Evolutionary conservation across 1,140 invertebrate species (phyloP).

Genomic region (Mya arenaria): DNA sequence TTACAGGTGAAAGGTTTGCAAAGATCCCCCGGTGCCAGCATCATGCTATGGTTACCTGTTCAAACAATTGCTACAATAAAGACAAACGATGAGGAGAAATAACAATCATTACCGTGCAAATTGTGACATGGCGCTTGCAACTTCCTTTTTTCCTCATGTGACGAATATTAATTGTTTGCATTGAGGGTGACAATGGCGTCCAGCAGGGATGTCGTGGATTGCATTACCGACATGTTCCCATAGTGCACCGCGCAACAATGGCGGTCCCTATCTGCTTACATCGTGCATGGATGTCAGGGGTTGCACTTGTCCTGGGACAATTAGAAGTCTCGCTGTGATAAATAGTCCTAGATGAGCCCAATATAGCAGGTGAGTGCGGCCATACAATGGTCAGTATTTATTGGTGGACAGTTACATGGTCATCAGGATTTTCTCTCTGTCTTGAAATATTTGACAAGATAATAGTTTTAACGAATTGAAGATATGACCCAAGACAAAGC

Average conservation of each 20-base stretch:
- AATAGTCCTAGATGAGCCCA: constrained; percentile 14
- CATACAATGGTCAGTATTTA: constrained; percentile 46
- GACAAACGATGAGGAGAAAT: constrained; percentile 22
- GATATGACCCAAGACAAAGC: neutral
- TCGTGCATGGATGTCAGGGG: constrained; percentile 5
- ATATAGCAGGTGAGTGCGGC: constrained; percentile 4
- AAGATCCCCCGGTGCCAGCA: constrained; percentile 17
- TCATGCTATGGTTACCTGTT: neutral
- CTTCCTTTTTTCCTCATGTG: neutral
- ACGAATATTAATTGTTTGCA: constrained; percentile 33
- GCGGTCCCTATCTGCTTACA: neutral
- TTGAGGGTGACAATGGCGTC: constrained; percentile 15
- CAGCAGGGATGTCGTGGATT: constrained; percentile 6
- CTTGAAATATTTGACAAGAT: constrained; percentile 43
- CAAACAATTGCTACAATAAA: neutral
- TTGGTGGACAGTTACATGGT: constrained; percentile 48
- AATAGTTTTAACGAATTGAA: constrained; percentile 10
- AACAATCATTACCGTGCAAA: constrained; percentile 31
- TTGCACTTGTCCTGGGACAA: constrained; percentile 21
- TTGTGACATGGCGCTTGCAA: constrained; percentile 33
- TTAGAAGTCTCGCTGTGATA: constrained; percentile 54
- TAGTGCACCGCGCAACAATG: constrained; percentile 54
- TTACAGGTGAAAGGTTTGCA: constrained; percentile 37
- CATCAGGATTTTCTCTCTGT: constrained; percentile 16
- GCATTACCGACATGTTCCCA: constrained; percentile 51